Conservation (phyloP, 1,140 invertebrate species). For the Aleiodes sp. region DNA sequence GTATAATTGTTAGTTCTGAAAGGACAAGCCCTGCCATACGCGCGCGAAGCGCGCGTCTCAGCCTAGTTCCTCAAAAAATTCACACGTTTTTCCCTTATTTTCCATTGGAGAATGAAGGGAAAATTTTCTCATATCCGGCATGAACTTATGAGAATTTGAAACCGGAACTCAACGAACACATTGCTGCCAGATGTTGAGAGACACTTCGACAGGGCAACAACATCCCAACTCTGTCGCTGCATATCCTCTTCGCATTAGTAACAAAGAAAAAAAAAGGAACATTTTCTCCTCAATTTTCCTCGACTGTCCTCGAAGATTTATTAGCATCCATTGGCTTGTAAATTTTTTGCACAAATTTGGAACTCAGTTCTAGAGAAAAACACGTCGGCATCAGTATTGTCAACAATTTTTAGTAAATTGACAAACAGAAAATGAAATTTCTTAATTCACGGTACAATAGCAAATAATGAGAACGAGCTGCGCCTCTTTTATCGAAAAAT, state of each 20-base stretch:
- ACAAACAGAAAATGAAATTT: not conserved
- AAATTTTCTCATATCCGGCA: not conserved
- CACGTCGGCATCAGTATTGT: not conserved
- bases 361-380: not conserved
- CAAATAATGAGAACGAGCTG: too few species aligned
- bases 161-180: not conserved
- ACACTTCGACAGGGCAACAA: not conserved
- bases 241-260: not conserved
- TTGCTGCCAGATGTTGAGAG: not conserved
- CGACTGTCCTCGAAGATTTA: not conserved
- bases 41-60: too few species aligned
- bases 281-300: not conserved
- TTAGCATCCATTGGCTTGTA: not conserved
- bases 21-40: too few species aligned
- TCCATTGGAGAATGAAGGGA: not conserved
- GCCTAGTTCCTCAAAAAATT: too few species aligned
- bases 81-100: not conserved
- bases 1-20: too few species aligned
- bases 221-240: not conserved
- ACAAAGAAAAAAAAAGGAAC: not conserved
- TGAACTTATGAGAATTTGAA: not conserved
- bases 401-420: not conserved
- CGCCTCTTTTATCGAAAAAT: too few species aligned
- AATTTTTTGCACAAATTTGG: slow-evolving; percentile 7
- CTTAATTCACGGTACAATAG: too few species aligned